Base-by-base conservation (phyloP, 2,113 vertebrate genomes). In the Nothobranchius furzeri region DNA sequence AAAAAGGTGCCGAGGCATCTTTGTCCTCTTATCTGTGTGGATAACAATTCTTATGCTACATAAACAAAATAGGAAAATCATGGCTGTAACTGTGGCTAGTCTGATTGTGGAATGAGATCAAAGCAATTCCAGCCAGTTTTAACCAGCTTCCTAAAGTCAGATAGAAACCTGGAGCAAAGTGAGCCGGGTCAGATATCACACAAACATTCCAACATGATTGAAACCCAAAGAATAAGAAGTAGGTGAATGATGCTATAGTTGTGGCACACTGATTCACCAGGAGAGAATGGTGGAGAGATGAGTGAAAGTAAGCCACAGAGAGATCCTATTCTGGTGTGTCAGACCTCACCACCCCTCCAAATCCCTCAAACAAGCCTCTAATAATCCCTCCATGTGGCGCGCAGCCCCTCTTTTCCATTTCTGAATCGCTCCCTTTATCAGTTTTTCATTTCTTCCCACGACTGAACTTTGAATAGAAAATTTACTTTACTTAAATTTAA, bases 321-420 rank as follows among this genome's bases (percentile, higher is more conserved):
- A 81, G 75, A 85, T 77, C 64, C 72, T 64, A 78, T 62, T 84
- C 49, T 79, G 67, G 76, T 62, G 79, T 80, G 79, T 86, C 80
- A 84, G 74, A 88, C 78, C 76, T 81, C 83, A 72, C 57, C 72
- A 65, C 85, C 83, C 77, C 73, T 51, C 56, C 35, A 84, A 85
- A 88, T 90, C 83, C 85, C 53, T 57, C 35, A 74, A 77, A 70
- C 76, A 35, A 70, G 65, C 72, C 60, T 12, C 65, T 83, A 85
- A 87, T 88, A 87, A 87, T 89, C 86, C 87, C 69, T 76, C 46
- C 64, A 64, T 85, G 82, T 79, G 65, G 57, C 67, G 71, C 73
- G 45, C 68, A 43, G 52, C 73, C 64, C 54, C 51, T 66, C 74
- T 75, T 60, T 79, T n/a, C 70, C 70, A 68, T 78, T 78, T 82